Conservation (phyloP, 2,888 invertebrate species). For the Eilema depressum region DNA sequence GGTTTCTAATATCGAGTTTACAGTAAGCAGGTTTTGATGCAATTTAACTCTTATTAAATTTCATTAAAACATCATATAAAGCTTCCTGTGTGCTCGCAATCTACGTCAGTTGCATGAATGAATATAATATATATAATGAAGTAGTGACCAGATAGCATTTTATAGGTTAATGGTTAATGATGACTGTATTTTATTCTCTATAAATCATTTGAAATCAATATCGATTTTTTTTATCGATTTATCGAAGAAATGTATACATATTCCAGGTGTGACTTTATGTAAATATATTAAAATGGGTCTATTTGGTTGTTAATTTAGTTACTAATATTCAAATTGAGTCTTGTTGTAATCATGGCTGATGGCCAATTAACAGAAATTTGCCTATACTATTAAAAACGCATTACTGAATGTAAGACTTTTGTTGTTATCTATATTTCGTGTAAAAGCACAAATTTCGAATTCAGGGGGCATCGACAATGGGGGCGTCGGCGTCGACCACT, state of each 20-base stretch:
- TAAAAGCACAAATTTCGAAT: no score
- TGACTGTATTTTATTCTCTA: slow-evolving; percentile 3
- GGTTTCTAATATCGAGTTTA: slow-evolving; percentile 15
- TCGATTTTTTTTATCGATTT: neutral
- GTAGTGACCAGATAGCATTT: neutral
- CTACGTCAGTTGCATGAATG: slow-evolving; percentile 4
- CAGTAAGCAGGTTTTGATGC: slow-evolving; percentile 20
- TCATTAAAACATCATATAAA: slow-evolving; percentile 12
- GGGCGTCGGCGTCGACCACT: no score
- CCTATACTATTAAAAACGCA: no score
- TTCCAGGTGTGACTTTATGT: neutral
- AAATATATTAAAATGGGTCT: neutral
- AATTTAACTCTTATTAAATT: slow-evolving; percentile 23
- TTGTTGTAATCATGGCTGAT: neutral
- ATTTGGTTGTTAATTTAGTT: neutral
- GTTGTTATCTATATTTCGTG: no score
- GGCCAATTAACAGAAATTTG: no score
- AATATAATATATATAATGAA: slow-evolving; percentile 3
- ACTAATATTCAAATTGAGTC: neutral
- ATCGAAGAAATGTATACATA: neutral
- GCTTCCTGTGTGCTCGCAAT: slow-evolving; percentile 16
- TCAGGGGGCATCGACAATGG: no score
- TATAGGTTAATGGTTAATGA: neutral
- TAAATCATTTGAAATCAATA: neutral
- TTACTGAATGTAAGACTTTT: no score